Conservation (phyloP, 2,888 invertebrate species). For the Phragmatobia fuliginosa region DNA sequence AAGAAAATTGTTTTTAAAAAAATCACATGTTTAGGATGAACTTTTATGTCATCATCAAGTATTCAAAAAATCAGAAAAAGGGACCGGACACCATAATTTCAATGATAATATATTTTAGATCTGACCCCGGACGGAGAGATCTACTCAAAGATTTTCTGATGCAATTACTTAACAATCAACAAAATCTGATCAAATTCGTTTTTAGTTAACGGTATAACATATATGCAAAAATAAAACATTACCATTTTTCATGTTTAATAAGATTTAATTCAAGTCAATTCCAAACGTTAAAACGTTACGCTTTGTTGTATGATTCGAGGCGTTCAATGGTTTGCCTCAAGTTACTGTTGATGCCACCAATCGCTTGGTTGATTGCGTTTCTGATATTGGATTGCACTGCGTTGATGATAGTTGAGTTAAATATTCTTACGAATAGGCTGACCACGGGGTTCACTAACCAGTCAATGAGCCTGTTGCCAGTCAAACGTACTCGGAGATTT, state of each 20-base stretch:
- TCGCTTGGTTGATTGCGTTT: conserved; percentile 61
- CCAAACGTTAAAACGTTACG: neutral
- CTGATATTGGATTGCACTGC: conserved; percentile 75
- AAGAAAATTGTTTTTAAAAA: no score
- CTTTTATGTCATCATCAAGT: no score
- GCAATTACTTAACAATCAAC: neutral
- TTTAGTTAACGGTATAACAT: no score
- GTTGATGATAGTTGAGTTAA: conserved; percentile 79
- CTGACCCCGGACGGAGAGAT: no score
- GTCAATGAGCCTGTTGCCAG: conserved; percentile 80
- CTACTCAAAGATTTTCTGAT: neutral
- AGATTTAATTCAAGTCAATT: neutral
- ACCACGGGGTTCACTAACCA: conserved; percentile 83
- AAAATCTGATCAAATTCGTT: neutral
- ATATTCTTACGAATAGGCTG: conserved; percentile 72
- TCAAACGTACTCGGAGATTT: conserved; percentile 77
- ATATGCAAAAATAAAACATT: neutral
- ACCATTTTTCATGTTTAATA: neutral
- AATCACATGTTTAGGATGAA: no score
- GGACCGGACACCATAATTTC: no score
- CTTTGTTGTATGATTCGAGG: neutral
- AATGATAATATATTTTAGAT: no score
- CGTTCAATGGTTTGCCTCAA: conserved; percentile 56
- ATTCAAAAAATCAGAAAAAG: no score
- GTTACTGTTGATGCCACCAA: conserved; percentile 70